These are phyloP conservation scores for Ploceus nigricollis DNA, from an alignment of 2,113 vertebrate genomes.

Conservation along the genomic window DNA sequence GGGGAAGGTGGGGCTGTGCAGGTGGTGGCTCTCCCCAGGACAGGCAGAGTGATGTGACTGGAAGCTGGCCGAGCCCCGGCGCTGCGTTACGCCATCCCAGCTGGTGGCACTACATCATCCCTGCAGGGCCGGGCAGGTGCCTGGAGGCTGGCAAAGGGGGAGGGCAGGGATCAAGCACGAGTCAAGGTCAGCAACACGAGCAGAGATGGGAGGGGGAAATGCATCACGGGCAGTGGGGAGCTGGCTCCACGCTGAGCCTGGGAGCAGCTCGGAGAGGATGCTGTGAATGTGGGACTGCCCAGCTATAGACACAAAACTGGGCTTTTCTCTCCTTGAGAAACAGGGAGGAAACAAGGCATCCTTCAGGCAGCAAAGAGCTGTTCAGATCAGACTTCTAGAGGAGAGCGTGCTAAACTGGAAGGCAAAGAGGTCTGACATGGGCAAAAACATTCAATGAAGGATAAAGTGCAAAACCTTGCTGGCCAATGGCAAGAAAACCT, in stretches of 20 bases:
- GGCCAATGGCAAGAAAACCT: neutral
- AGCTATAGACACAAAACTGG: neutral
- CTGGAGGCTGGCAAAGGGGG: neutral
- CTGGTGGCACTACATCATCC: constrained; percentile 35
- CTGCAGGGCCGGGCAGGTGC: neutral
- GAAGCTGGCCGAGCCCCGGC: neutral
- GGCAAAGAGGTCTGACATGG: neutral
- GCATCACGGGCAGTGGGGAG: neutral
- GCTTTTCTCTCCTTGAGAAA: neutral
- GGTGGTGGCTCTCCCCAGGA: neutral
- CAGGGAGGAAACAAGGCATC: neutral
- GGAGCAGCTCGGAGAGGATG: neutral
- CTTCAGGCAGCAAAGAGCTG: neutral
- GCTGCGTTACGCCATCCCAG: neutral
- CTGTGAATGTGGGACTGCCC: neutral
- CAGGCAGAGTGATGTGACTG: neutral
- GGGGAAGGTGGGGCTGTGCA: neutral
- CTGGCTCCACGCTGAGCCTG: accelerated
- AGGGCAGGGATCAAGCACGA: neutral
- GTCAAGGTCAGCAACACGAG: neutral
- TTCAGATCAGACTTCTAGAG: neutral
- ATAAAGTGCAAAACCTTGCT: neutral
- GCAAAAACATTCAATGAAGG: neutral
- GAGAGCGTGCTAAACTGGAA: neutral
- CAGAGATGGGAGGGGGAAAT: neutral